A percentile compares a stretch with the other conserved stretches of the same genome.
Conservation (phyloP, 2,113 vertebrate species). For the Lamprotornis superbus region DNA sequence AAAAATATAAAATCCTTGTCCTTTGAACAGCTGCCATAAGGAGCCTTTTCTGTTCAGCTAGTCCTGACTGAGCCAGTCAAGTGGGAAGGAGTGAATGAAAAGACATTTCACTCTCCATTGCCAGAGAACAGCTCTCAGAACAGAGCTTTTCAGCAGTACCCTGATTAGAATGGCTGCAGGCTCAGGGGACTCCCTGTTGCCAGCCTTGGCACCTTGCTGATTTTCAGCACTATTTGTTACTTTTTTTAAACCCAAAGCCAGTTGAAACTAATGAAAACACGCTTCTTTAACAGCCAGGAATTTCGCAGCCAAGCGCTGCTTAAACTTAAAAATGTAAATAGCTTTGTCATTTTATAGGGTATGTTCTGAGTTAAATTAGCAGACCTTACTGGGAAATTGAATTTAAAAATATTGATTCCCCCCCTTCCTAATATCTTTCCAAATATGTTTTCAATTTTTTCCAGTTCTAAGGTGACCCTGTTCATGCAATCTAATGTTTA, state of each 20-base stretch:
- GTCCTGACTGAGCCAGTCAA: background rate
- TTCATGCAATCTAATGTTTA: background rate
- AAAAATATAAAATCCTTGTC: background rate
- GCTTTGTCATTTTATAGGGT: background rate
- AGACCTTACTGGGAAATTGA: background rate
- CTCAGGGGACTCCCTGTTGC: conserved; percentile 3
- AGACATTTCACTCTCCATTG: background rate
- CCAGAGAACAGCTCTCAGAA: conserved; percentile 20
- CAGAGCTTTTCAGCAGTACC: background rate
- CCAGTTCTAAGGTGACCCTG: background rate
- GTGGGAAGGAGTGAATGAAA: conserved; percentile 43
- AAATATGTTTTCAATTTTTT: background rate
- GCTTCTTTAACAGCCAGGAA: background rate
- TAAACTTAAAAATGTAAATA: background rate
- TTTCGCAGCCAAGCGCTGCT: background rate
- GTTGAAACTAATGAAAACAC: conserved; percentile 52
- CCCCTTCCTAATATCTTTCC: background rate
- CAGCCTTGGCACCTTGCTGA: conserved; percentile 55
- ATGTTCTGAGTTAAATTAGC: background rate
- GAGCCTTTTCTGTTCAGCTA: background rate
- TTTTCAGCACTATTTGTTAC: conserved; percentile 52
- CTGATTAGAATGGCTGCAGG: conserved; percentile 30
- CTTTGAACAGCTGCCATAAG: background rate
- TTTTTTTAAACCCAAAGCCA: conserved; percentile 59
- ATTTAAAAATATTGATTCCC: background rate